Conservation (phyloP, 2,888 invertebrate genomes). For the Drosophila flavopinicola region DNA sequence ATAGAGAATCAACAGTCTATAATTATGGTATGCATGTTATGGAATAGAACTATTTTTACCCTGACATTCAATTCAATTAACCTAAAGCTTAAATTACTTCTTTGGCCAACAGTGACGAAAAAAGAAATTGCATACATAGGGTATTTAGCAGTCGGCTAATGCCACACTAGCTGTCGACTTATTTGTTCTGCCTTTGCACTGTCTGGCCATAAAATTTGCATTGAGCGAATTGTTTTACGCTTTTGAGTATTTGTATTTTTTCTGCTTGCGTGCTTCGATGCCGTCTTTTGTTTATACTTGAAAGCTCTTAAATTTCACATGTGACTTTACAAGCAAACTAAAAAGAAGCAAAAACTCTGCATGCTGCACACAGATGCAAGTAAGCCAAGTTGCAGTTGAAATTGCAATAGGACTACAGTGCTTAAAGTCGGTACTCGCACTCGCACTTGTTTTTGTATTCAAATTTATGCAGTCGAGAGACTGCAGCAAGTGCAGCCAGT, state of each 20-base stretch:
- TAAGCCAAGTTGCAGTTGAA: constrained; percentile 21
- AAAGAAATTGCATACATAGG: too few relatives aligned
- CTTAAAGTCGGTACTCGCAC: constrained; percentile 5
- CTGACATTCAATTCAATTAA: background rate
- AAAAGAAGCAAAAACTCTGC: constrained; percentile 21
- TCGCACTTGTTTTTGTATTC: constrained; percentile 28
- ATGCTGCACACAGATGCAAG: constrained; percentile 13
- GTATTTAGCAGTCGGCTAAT: background rate
- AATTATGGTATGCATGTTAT: background rate
- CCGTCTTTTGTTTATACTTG: constrained; percentile 34
- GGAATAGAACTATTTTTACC: background rate
- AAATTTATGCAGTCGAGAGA: constrained; percentile 46
- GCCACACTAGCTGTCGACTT: background rate
- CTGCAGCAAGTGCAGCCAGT: constrained; percentile 11
- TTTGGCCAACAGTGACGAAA: too few relatives aligned
- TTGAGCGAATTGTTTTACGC: constrained; percentile 62
- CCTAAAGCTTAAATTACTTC: background rate
- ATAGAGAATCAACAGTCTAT: too few relatives aligned
- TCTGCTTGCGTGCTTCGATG: constrained; percentile 2
- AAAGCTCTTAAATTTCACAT: constrained; percentile 44
- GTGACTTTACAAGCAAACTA: constrained; percentile 32
- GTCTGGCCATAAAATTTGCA: constrained; percentile 63
- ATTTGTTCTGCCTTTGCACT: constrained; percentile 33
- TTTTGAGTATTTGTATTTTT: constrained; percentile 15
- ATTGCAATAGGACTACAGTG: constrained; percentile 16